Percentiles rank a stretch among this genome's conserved stretches.
Conservation (phyloP, 1,140 invertebrate species). For the Akabosia matsudoensis region DNA sequence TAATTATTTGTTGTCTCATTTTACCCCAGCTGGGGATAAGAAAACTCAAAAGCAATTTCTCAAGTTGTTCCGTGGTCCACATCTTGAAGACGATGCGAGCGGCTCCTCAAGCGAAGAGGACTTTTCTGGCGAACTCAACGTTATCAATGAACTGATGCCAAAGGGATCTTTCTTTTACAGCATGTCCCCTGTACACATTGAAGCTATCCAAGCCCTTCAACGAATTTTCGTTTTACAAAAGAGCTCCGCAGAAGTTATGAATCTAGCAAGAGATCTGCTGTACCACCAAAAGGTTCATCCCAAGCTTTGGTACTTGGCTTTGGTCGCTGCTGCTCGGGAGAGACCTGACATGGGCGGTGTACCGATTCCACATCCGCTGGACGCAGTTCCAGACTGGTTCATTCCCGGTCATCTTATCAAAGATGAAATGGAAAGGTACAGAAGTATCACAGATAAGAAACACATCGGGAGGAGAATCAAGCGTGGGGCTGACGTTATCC, state of each 20-base stretch:
- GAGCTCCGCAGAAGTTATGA: neutral
- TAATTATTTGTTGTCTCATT: neutral
- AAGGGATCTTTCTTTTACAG: slow-evolving; percentile 16
- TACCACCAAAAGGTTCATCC: slow-evolving; percentile 5
- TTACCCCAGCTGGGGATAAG: neutral
- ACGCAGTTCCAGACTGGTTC: slow-evolving; percentile 12
- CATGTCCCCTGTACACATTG: slow-evolving; percentile 4
- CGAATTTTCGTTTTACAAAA: neutral
- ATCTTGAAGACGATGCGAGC: neutral
- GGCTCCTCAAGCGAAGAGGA: slow-evolving; percentile 18
- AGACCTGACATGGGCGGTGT: slow-evolving; percentile 14
- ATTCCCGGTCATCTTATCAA: neutral
- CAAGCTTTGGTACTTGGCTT: slow-evolving; percentile 9
- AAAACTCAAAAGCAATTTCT: neutral
- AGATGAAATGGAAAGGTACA: slow-evolving; percentile 2
- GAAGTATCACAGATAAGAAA: neutral
- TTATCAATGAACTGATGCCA: neutral
- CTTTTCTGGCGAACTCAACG: neutral
- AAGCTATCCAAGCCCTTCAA: neutral
- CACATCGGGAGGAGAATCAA: neutral
- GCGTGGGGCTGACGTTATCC: neutral
- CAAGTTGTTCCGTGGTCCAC: neutral
- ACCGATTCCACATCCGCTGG: neutral
- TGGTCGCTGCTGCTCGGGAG: neutral
- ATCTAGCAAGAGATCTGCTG: neutral